Conservation (phyloP, 2,888 invertebrate species). For the Lasioglossum zephyrum region DNA sequence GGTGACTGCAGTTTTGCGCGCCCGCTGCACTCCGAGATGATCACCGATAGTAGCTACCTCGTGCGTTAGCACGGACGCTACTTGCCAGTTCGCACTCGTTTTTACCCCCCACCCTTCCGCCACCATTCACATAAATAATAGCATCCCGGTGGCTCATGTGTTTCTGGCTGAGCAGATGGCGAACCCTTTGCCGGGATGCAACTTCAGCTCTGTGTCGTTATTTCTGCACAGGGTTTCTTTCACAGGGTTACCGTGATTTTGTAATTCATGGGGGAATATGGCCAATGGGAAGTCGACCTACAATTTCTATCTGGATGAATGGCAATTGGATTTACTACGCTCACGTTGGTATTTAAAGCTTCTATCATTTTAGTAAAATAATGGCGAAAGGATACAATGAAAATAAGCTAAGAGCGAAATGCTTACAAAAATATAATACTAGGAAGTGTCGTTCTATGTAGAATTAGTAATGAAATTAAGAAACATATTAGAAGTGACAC, state of each 20-base stretch:
- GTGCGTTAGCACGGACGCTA: conserved; percentile 26
- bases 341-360: no score
- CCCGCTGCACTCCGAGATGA: conserved; percentile 35
- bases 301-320: not conserved
- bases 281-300: not conserved
- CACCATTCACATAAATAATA: not conserved
- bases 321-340: no score
- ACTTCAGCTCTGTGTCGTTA: not conserved
- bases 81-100: not conserved
- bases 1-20: conserved; percentile 45
- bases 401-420: not conserved
- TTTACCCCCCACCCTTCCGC: not conserved
- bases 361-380: not conserved
- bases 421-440: not conserved
- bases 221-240: not conserved
- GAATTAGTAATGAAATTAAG: no score
- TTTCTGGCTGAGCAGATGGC: not conserved
- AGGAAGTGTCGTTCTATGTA: not conserved
- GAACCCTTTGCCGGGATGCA: not conserved
- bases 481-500: no score
- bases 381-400: not conserved
- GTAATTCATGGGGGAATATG: not conserved
- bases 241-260: not conserved
- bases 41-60: conserved; percentile 37
- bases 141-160: conserved; percentile 17